Evolutionary conservation across 35 echinoderm and acorn worm species (phyloP).

Genomic region (Ophiothrix spiculata): DNA sequence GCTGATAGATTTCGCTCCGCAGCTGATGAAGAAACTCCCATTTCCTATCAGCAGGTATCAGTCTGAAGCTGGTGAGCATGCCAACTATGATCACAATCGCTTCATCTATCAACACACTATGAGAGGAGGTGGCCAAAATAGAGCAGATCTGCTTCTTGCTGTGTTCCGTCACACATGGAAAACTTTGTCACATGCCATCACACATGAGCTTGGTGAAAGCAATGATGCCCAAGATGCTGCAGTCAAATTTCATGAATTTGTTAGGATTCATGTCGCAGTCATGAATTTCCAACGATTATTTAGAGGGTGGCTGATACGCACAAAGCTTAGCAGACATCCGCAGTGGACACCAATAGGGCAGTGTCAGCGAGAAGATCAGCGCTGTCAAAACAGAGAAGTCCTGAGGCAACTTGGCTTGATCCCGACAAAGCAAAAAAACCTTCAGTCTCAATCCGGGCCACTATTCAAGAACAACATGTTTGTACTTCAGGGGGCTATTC

Average conservation of each 20-base stretch:
- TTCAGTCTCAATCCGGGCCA: not conserved
- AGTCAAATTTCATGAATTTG: not conserved
- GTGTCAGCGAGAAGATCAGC: too few species aligned
- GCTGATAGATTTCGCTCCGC: constrained; percentile 48
- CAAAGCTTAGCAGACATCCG: too few species aligned
- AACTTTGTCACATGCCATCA: constrained; percentile 17
- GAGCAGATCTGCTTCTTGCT: constrained; percentile 31
- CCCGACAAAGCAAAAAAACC: not conserved
- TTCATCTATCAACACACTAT: constrained; percentile 74
- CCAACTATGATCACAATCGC: constrained; percentile 50
- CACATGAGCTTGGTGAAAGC: too few species aligned
- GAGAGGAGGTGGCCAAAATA: constrained; percentile 64
- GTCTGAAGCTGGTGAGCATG: constrained; percentile 65
- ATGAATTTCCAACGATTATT: not conserved
- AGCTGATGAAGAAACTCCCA: constrained; percentile 34
- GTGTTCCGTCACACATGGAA: constrained; percentile 42
- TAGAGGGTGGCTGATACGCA: too few species aligned
- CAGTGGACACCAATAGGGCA: too few species aligned
- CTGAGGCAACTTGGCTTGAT: not conserved
- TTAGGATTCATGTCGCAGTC: not conserved
- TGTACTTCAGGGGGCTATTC: not conserved
- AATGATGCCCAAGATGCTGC: not conserved
- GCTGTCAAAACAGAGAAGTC: not conserved
- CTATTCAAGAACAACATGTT: not conserved
- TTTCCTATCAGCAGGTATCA: constrained; percentile 54